Conservation (phyloP, 2,888 invertebrate species). For the Graphium colonna region DNA sequence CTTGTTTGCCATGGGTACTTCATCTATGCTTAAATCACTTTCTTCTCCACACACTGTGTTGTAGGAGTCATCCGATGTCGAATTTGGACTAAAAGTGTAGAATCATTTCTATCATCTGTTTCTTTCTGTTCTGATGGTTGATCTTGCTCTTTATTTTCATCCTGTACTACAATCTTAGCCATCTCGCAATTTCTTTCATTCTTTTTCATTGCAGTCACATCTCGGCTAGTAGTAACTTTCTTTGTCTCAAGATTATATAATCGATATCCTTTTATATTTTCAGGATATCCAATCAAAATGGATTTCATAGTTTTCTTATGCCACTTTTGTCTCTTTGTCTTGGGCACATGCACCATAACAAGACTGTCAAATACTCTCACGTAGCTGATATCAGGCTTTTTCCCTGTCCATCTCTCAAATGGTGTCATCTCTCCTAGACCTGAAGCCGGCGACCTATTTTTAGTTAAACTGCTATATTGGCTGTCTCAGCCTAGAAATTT, state of each 20-base stretch:
- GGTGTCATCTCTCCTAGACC: constrained; percentile 25
- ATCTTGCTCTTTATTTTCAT: constrained; percentile 4
- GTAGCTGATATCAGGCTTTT: constrained; percentile 27
- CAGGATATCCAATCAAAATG: constrained; percentile 24
- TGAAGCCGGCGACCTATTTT: constrained; percentile 24
- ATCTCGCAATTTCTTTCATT: background rate
- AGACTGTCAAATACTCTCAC: constrained; percentile 15
- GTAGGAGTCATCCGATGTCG: background rate
- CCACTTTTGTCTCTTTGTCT: constrained; percentile 27
- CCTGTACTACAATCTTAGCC: constrained; percentile 18
- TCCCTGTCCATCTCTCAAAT: constrained; percentile 28
- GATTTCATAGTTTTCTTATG: constrained; percentile 26
- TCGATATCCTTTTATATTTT: constrained; percentile 27
- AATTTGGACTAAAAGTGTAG: constrained; percentile 12
- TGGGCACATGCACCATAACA: constrained; percentile 29
- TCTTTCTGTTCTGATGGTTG: background rate
- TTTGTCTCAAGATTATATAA: constrained; percentile 26
- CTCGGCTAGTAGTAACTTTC: constrained; percentile 26
- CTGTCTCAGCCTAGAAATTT: background rate
- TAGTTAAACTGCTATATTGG: background rate
- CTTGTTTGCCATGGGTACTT: background rate
- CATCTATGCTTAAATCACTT: background rate
- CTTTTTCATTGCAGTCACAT: constrained; percentile 27
- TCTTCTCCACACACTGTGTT: background rate
- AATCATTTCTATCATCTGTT: background rate